phyloP scores from a whole-genome alignment of 1,140 invertebrate species.

The Drosophila insularis region DNA sequence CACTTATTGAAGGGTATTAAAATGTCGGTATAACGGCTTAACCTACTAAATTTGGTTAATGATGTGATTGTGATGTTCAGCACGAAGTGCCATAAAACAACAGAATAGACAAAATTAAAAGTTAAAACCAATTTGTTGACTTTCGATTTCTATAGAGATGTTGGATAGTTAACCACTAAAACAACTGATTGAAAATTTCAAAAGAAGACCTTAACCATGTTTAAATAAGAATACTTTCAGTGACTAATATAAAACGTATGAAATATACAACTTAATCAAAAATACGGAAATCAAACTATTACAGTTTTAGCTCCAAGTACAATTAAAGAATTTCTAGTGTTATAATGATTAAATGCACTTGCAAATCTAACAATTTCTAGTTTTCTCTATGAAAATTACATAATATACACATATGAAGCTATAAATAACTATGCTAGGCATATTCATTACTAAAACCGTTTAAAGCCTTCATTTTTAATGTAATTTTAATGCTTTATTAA shows the following conservation, averaged over 20 bases:
- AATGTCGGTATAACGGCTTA: not conserved
- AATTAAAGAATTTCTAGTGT: not conserved
- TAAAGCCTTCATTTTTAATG: constrained; percentile 6
- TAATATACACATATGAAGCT: not conserved
- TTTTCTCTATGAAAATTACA: not conserved
- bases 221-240: no score
- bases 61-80: constrained; percentile 40
- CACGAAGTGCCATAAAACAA: constrained; percentile 32
- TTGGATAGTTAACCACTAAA: constrained; percentile 17
- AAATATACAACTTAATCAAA: no score
- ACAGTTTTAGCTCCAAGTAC: not conserved
- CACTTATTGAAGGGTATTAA: not conserved
- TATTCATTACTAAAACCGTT: constrained; percentile 2
- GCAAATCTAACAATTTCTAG: not conserved
- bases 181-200: not conserved
- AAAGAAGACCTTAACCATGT: not conserved
- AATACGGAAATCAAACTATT: not conserved
- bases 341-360: no score
- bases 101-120: constrained; percentile 35
- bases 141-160: constrained; percentile 58
- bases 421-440: constrained; percentile 2
- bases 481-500: constrained; percentile 12
- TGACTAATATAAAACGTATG: no score
- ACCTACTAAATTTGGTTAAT: constrained; percentile 18
- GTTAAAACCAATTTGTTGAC: constrained; percentile 39